Evolutionary conservation across 2,113 vertebrate species (phyloP).

Genomic region (Eubucco bourcierii): DNA sequence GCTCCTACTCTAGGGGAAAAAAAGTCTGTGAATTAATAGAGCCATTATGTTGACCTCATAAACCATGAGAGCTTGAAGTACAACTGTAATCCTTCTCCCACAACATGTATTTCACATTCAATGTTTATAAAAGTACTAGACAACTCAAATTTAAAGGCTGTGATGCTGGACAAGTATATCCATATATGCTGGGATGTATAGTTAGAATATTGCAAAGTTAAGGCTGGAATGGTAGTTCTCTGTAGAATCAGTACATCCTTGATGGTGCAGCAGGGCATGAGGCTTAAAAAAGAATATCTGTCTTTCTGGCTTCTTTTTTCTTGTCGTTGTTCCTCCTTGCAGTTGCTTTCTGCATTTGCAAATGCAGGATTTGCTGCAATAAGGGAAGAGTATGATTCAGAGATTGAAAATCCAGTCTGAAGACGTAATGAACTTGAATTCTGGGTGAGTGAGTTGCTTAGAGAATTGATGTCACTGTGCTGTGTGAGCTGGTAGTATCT

Average conservation of each 20-base stretch:
- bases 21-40: constrained; percentile 67
- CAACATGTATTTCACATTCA: constrained; percentile 45
- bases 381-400: background rate
- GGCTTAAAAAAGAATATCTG: background rate
- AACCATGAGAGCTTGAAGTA: constrained; percentile 41
- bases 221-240: background rate
- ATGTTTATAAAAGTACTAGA: constrained; percentile 32
- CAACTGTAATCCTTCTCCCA: constrained; percentile 55
- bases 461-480: background rate
- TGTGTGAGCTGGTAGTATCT: background rate
- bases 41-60: constrained; percentile 58
- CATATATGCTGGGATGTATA: background rate
- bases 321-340: background rate
- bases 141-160: constrained; percentile 21
- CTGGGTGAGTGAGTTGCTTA: background rate
- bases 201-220: background rate
- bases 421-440: background rate
- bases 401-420: constrained; percentile 37
- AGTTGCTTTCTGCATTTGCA: background rate
- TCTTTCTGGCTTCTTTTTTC: background rate
- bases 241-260: background rate
- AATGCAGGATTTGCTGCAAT: background rate
- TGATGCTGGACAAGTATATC: background rate
- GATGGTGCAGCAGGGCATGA: background rate
- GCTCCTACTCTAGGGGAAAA: background rate